phyloP scores from a whole-genome alignment of 2,888 invertebrate genomes.

The Dryocosmus kuriphilus region DNA sequence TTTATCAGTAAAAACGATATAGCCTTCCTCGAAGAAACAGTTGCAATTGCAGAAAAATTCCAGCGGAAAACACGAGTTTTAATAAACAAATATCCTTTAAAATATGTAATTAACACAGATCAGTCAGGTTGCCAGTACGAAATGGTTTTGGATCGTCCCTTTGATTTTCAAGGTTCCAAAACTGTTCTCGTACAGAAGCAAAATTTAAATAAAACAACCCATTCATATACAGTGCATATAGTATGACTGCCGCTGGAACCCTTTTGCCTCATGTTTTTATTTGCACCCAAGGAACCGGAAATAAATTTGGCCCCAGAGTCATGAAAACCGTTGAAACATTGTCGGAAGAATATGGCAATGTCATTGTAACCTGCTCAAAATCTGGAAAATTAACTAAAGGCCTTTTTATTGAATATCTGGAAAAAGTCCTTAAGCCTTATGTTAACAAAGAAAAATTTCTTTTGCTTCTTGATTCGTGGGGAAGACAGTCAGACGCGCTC shows the following conservation, averaged over 20 bases:
- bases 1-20: too few relatives aligned
- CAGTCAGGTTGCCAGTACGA: too few relatives aligned
- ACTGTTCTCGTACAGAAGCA: too few relatives aligned
- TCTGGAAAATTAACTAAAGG: slow-evolving; percentile 46
- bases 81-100: too few relatives aligned
- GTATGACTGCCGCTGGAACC: slow-evolving; percentile 44
- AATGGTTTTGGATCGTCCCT: too few relatives aligned
- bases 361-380: slow-evolving; percentile 49
- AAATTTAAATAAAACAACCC: too few relatives aligned
- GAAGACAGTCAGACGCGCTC: slow-evolving; percentile 15
- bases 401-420: slow-evolving; percentile 3
- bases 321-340: slow-evolving; percentile 34
- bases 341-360: slow-evolving; percentile 38
- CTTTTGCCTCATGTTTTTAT: slow-evolving; percentile 44
- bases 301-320: slow-evolving; percentile 44
- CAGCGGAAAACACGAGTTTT: too few relatives aligned
- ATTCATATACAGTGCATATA: too few relatives aligned
- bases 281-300: slow-evolving; percentile 43
- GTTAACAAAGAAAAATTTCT: slow-evolving; percentile 27
- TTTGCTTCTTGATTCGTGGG: slow-evolving; percentile 25
- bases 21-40: too few relatives aligned
- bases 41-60: too few relatives aligned
- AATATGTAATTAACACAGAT: too few relatives aligned
- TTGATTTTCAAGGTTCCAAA: too few relatives aligned
- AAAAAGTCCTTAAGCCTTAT: slow-evolving; percentile 12